Evolutionary conservation across 2,797 vertebrate species (phyloP).

Genomic region (Acrossocheilus wenchowensis): DNA sequence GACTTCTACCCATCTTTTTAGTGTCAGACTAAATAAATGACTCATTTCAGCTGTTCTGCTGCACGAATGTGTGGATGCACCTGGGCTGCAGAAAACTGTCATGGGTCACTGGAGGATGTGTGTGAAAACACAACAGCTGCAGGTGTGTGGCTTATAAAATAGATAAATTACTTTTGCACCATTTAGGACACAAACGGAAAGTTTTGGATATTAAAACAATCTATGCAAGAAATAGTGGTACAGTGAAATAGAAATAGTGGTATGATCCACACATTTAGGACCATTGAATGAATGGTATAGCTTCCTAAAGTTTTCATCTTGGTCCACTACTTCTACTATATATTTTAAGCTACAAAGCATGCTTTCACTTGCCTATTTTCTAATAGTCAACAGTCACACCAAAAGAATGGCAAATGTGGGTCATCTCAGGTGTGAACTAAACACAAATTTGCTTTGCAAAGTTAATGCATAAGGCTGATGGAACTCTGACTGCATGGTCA

Average conservation of each 20-base stretch:
- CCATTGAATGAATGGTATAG: neutral
- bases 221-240: neutral
- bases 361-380: neutral
- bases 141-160: neutral
- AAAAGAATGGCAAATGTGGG: neutral
- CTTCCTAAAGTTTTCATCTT: neutral
- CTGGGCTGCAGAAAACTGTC: constrained; percentile 35
- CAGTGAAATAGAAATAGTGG: neutral
- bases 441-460: neutral
- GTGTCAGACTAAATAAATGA: neutral
- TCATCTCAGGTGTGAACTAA: neutral
- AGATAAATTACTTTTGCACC: neutral
- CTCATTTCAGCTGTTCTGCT: constrained; percentile 7
- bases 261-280: neutral
- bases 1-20: constrained; percentile 4
- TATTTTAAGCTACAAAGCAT: neutral
- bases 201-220: neutral
- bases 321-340: neutral
- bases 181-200: neutral
- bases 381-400: neutral
- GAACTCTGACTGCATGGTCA: neutral
- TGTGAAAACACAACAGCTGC: constrained; percentile 27
- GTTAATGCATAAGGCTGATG: neutral
- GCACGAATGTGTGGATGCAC: constrained; percentile 37
- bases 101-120: constrained; percentile 40